phyloP scores from a whole-genome alignment of 2,888 invertebrate genomes.

The Megastigmus dorsalis region DNA sequence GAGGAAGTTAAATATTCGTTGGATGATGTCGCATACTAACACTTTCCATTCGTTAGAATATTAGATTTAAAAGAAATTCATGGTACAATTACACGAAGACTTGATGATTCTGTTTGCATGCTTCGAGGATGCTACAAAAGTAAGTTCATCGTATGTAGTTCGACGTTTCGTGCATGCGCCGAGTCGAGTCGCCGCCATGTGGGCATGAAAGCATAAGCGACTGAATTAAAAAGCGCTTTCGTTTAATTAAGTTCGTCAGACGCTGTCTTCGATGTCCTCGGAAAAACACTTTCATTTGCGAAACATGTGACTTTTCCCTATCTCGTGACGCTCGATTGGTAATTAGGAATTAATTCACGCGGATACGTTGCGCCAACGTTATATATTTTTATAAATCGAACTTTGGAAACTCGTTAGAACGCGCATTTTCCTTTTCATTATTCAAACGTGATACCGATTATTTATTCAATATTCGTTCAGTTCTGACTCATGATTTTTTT shows the following conservation, averaged over 20 bases:
- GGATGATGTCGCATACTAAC: too few species aligned
- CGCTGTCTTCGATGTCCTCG: background rate
- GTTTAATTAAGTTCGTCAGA: conserved; percentile 13
- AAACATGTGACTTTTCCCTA: background rate
- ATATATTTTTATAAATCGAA: too few species aligned
- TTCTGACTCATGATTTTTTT: too few species aligned
- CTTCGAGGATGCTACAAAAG: conserved; percentile 62
- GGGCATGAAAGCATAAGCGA: background rate
- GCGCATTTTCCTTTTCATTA: too few species aligned
- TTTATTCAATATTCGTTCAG: too few species aligned
- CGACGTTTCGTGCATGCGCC: background rate
- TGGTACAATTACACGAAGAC: background rate
- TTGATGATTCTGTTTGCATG: conserved; percentile 28
- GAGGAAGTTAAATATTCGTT: too few species aligned
- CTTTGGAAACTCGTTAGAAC: too few species aligned
- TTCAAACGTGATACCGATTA: too few species aligned
- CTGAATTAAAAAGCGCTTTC: conserved; percentile 34
- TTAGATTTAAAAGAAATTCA: background rate
- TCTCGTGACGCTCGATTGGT: background rate
- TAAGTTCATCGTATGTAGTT: conserved; percentile 54
- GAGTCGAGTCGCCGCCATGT: background rate
- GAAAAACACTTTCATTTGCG: conserved; percentile 23
- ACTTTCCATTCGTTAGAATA: too few species aligned
- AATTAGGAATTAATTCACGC: conserved; percentile 11
- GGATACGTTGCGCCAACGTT: too few species aligned